Evolutionary conservation across 2,113 vertebrate species (phyloP), one percentile per base, ranked within the genome.

Genomic region (Fulmarus glacialis): DNA sequence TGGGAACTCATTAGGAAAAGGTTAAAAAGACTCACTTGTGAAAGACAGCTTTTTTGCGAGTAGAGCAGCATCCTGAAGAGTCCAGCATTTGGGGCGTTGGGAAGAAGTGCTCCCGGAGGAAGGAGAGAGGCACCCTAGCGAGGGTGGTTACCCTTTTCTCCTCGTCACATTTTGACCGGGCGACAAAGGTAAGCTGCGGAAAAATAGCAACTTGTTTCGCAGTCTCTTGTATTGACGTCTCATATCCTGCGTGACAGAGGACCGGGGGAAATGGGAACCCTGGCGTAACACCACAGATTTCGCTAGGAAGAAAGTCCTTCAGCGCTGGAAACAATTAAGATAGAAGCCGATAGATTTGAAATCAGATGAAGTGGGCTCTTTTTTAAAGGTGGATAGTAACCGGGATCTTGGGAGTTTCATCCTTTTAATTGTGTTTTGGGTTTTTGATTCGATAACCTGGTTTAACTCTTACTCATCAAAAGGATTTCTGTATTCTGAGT

Each of bases 1-100:
- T 98, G 98, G 98, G 98, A 98, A 98, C 96, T 98, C 98, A 98
- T 98, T 98, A 98, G 87, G 93, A 97, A 97, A 96, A 98, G 89
- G 94, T 97, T 98, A 98, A 96, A 98, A 97, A 95, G 91, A 86
- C 95, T 96, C 68, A 83, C 70, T 97, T 73, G 85, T 84, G 95
- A 96, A 96, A 97, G 78, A 95, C 87, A 87, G 93, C 79, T 84
- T 96, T 87, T 71, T 71, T 77, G 77, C 0, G 6, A 95, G 85
- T 73, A 80, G 36, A 94, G 68, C 90, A 94, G 79, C 87, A 94
- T 95, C 92, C 84, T 8, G 2, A 94, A 92, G 85, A 89, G 82
- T 82, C 87, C 75, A 85, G 82, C 13, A 11, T 90, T 96, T 87
- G 53, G 73, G 70, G 38, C 66, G 81, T 50, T 29, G 72, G 38